Evolutionary conservation across 2,113 vertebrate genomes (phyloP).

Genomic region (Pseudonaja textilis): DNA sequence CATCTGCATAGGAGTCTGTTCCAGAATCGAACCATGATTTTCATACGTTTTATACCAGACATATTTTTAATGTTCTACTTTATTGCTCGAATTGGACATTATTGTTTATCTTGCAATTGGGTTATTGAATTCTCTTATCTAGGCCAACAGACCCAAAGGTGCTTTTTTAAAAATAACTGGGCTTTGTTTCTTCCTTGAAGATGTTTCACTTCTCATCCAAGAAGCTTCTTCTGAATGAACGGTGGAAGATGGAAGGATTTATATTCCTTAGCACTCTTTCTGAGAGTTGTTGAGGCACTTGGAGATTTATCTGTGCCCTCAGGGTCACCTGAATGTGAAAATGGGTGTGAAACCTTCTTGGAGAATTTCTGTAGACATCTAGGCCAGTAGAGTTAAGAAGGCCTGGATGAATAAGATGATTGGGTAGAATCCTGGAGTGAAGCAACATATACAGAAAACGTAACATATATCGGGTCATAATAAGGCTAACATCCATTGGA

Average conservation of each 20-base stretch:
- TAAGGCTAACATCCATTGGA: neutral
- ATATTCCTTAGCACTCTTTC: too few relatives aligned
- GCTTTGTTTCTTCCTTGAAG: too few relatives aligned
- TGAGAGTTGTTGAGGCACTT: too few relatives aligned
- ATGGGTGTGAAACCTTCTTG: too few relatives aligned
- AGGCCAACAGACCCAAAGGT: neutral
- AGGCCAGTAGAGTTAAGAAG: neutral
- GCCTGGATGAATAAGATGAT: neutral
- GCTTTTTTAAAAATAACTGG: too few relatives aligned
- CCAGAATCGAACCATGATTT: neutral
- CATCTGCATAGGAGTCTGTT: neutral
- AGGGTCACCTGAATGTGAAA: too few relatives aligned
- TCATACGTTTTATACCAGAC: neutral
- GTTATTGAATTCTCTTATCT: neutral
- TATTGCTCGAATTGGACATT: neutral
- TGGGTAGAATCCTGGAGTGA: neutral
- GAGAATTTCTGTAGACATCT: neutral
- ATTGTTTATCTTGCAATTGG: neutral
- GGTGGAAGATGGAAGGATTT: too few relatives aligned
- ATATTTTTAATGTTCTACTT: neutral
- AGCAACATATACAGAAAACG: neutral
- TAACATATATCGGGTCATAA: neutral
- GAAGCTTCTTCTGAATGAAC: too few relatives aligned
- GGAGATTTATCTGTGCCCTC: too few relatives aligned
- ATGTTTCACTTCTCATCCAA: too few relatives aligned